Evolutionary conservation across 2,113 vertebrate genomes (phyloP), one percentile per base, ranked within the genome.

Genomic region (Puffinus mauretanicus): DNA sequence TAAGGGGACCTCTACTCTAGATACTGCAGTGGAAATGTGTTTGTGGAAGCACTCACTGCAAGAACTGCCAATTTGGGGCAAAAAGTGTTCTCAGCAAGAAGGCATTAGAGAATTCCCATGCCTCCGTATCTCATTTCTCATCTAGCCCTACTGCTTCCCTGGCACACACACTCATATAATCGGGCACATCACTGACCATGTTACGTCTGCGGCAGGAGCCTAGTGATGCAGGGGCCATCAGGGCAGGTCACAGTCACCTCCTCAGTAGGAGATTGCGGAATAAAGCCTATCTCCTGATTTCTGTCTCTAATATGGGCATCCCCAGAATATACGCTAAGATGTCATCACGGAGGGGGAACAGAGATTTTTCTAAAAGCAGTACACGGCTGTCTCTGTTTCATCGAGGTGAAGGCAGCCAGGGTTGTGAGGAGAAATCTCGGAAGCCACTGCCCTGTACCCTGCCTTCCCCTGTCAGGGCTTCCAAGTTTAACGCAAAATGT

Each of bases 131-230:
- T 66, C 47, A 40, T 86, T 85, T 91, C 71, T 78, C 29, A 24
- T 69, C 58, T 42, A 73, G 46, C 16, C 18, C 29, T 32, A 49
- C 19, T 22, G 44, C 36, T 90, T 85, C 19, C 27, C 64, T 0
- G 0, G 16, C 24, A 52, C 20, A 54, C 24, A 70, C 24, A 16
- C 3, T 32, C 16, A 7, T 30, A 16, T 47, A 46, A 60, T 47
- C 4, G 1, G 47, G 40, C 10, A 61, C 0, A 0, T 69, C 54
- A 57, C 62, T 85, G 34, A 47, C n/a, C 47, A 47, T 0, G 3
- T 47, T 62, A 70, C 7, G 13, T 18, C 52, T 76, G 44, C 47
- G 42, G 26, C 40, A 51, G 58, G 38, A 58, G 13, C n/a, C 38
- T 18, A 38, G 38, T n/a, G 18, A 51, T 58, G 27, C 29, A 29